A percentile compares a stretch with the other conserved stretches of the same genome.
phyloP scores from a whole-genome alignment of 2,888 invertebrate species.

The Laothoe populi region DNA sequence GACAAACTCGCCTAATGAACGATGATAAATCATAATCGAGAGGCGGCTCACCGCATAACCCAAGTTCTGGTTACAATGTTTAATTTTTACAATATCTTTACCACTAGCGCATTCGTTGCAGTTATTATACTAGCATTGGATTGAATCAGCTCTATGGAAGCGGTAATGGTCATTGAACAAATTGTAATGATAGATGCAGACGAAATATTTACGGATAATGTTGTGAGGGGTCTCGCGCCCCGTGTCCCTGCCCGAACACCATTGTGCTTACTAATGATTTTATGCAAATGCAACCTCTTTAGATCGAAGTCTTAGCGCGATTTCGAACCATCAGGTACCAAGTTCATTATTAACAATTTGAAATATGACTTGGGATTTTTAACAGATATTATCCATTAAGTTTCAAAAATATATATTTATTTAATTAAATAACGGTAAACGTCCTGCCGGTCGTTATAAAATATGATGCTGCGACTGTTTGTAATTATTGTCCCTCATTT shows the following conservation, averaged over 20 bases:
- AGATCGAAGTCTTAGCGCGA: slow-evolving; percentile 85
- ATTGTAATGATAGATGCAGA: slow-evolving; percentile 39
- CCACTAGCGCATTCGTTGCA: slow-evolving; percentile 50
- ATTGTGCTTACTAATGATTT: slow-evolving; percentile 86
- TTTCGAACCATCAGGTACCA: slow-evolving; percentile 83
- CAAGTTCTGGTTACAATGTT: slow-evolving; percentile 61
- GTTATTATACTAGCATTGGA: background rate
- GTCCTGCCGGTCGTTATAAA: slow-evolving; percentile 10
- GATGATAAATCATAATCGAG: slow-evolving; percentile 86
- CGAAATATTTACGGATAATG: slow-evolving; percentile 64
- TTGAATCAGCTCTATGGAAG: background rate
- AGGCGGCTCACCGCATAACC: slow-evolving; percentile 74
- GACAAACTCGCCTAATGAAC: slow-evolving; percentile 85
- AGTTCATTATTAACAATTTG: slow-evolving; percentile 83
- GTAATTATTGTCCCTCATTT: background rate
- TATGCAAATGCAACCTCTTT: slow-evolving; percentile 85
- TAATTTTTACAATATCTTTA: slow-evolving; percentile 41
- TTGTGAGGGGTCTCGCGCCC: slow-evolving; percentile 76
- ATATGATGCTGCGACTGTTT: background rate
- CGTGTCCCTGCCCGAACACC: slow-evolving; percentile 82
- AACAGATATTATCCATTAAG: slow-evolving; percentile 53
- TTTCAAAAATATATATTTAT: slow-evolving; percentile 14
- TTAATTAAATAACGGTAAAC: slow-evolving; percentile 13
- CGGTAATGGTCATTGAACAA: slow-evolving; percentile 48
- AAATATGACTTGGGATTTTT: slow-evolving; percentile 80